Base-by-base conservation (phyloP, 2,797 vertebrate genomes). In the Platyrinchus mystaceus region DNA sequence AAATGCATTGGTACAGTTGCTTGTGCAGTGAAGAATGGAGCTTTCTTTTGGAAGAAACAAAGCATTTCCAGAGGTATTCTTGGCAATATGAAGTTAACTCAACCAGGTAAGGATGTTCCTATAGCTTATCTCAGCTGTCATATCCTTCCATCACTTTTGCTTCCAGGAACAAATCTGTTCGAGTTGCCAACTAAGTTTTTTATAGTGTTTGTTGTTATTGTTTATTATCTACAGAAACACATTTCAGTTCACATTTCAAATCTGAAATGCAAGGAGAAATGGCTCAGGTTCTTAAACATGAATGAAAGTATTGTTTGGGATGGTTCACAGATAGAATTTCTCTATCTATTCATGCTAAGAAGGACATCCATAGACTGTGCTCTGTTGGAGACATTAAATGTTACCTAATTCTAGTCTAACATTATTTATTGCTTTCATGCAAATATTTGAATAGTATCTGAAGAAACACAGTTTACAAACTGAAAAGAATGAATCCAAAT, bases 161-260 rank as follows among this genome's bases (percentile, higher is more conserved):
- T 84, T 89, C 37, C 77, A 44, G 58, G 59, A 84, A 52, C 55
- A 93, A 89, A 90, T 78, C 58, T 63, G 10, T 37, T 41, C 67
- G 76, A 93, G 70, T 56, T 60, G 56, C 37, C 69, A 80, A 8
- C 26, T 93, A 85, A 77, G 74, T 59, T 59, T 89, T 93, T 89
- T 87, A 64, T 26, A 18, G 14, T 0, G 3, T 37, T 83, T 64
- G 56, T 88, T 91, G 47, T 89, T 91, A 10, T 22, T 89, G 55
- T 82, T 96, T 90, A 82, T 69, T 87, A 92, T 90, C 74, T 82
- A 22, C 78, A 89, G 78, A 20, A 49, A 59, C 74, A 95, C 63
- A 83, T 93, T 95, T 87, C 74, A 69, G 63, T 69, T 85, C 75
- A 55, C 55, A 64, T 76, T 87, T 93, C 70, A 82, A 84, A 87